A percentile compares a stretch with the other conserved stretches of the same genome.
Conservation (phyloP, 1,140 invertebrate genomes). For the Phymastichus coffea region DNA sequence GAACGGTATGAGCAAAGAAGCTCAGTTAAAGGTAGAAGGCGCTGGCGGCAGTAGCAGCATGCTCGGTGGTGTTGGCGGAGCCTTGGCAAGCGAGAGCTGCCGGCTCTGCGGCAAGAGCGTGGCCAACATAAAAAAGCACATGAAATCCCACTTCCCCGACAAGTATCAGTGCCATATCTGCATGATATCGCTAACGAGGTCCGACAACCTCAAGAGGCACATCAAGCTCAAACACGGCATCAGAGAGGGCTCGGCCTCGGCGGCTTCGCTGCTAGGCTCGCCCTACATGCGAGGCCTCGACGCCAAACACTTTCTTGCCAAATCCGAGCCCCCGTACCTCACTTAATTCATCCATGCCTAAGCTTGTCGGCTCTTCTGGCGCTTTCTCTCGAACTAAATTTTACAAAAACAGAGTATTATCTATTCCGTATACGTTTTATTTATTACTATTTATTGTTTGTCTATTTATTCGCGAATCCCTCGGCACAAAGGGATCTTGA, state of each 20-base stretch:
- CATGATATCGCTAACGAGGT: constrained; percentile 56
- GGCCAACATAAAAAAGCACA: constrained; percentile 57
- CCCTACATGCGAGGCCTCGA: constrained; percentile 50
- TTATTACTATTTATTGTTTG: too few relatives aligned
- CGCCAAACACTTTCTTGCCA: constrained; percentile 51
- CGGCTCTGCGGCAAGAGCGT: constrained; percentile 55
- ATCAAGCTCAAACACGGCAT: constrained; percentile 56
- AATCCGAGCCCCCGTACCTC: constrained; percentile 49
- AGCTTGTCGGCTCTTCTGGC: constrained; percentile 2
- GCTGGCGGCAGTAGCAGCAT: neutral
- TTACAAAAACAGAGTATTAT: too few relatives aligned
- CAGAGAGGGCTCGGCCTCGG: constrained; percentile 39
- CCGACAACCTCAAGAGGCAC: constrained; percentile 57
- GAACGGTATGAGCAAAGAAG: constrained; percentile 53
- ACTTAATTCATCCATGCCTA: constrained; percentile 42
- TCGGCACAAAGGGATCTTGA: too few relatives aligned
- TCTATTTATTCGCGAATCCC: too few relatives aligned
- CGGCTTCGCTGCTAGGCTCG: constrained; percentile 36
- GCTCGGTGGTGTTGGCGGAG: neutral
- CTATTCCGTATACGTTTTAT: too few relatives aligned
- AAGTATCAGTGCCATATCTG: constrained; percentile 57
- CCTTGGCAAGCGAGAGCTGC: too few relatives aligned
- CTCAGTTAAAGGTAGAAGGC: constrained; percentile 49
- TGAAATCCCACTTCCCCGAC: constrained; percentile 57
- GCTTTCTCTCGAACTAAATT: too few relatives aligned